A percentile compares a stretch with the other conserved stretches of the same genome.
These are phyloP conservation scores for Spialia ferax DNA, from an alignment of 2,888 invertebrate genomes.

Conservation along the genomic window DNA sequence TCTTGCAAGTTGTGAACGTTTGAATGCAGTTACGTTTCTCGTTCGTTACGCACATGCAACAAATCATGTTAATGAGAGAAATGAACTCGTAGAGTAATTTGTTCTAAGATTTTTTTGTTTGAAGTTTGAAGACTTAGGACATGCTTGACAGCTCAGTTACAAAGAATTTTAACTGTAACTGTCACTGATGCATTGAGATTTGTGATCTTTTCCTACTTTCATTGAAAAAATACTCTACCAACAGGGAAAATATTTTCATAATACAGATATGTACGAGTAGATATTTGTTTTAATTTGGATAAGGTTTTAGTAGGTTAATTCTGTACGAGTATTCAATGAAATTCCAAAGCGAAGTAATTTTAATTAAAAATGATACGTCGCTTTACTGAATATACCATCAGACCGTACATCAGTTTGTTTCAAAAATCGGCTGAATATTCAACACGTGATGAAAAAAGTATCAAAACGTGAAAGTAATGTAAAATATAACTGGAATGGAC, in stretches of 20 bases:
- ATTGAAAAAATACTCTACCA: background rate
- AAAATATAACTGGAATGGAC: background rate
- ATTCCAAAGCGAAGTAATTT: background rate
- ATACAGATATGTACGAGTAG: too few relatives aligned
- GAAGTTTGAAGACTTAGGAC: conserved; percentile 25
- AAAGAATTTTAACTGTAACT: conserved; percentile 30
- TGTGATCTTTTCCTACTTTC: conserved; percentile 23
- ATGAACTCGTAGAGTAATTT: conserved; percentile 30
- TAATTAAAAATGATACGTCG: background rate
- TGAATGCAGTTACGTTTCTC: conserved; percentile 58
- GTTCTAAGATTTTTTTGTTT: conserved; percentile 36
- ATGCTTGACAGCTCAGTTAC: conserved; percentile 30
- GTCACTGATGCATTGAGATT: conserved; percentile 27
- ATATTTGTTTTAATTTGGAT: too few relatives aligned
- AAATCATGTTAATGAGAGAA: conserved; percentile 49
- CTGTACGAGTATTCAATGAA: background rate
- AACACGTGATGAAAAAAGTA: background rate
- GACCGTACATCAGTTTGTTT: background rate
- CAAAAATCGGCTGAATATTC: background rate
- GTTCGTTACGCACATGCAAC: conserved; percentile 59
- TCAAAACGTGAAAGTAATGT: background rate
- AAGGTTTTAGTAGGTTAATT: background rate
- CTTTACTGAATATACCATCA: background rate
- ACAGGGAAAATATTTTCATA: too few relatives aligned
- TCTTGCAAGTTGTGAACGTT: conserved; percentile 63